Base-by-base conservation (phyloP, 2,113 vertebrate genomes). In the Psophia crepitans region DNA sequence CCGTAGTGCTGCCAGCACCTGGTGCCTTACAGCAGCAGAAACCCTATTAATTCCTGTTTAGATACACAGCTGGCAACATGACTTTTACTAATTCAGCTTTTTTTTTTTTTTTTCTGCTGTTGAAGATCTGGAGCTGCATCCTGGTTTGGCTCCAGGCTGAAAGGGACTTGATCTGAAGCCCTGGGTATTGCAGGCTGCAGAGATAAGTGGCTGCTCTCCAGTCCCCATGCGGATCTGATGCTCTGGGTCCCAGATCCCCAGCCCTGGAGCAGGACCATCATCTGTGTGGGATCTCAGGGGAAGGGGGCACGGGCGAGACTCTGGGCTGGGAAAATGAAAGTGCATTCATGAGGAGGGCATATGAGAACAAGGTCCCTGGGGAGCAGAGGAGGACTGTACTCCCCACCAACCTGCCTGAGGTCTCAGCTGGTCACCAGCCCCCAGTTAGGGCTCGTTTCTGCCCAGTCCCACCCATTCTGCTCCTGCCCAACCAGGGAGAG, bases 71-170 rank as follows among this genome's bases (percentile, higher is more conserved):
- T 87, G 95, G 69, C 87, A 91, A 48, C 49, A 18, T 12, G 39
- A 92, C 75, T 95, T 83, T 20, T 70, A 70, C 86, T 43, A 79
- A 65, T 93, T 91, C 90, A 84, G 90, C 69, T 78, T 87, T 89
- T 28, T 44, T 44, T 44, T 44, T 44, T 44, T 44, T 44, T 89
- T n/a, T n/a, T n/a, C n/a, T 94, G 14, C 77, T 91, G 46, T n/a
- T 74, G 69, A 74, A 84, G 69, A 53, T 84, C 73, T 84, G 51
- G 77, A 95, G 64, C 81, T 82, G 90, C 44, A 84, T 84, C 60
- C 73, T 89, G 74, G 46, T 81, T 91, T 89, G 81, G 87, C 64
- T 94, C 19, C 58, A 66, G 51, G n/a, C 56, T 68, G 90, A 84
- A 73, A 57, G n/a, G 32, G 69, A 63, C 56, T 75, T 49, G 56